Evolutionary conservation across 2,888 invertebrate genomes (phyloP), one percentile per base, ranked within the genome.

Genomic region (Apocheima hispidaria): DNA sequence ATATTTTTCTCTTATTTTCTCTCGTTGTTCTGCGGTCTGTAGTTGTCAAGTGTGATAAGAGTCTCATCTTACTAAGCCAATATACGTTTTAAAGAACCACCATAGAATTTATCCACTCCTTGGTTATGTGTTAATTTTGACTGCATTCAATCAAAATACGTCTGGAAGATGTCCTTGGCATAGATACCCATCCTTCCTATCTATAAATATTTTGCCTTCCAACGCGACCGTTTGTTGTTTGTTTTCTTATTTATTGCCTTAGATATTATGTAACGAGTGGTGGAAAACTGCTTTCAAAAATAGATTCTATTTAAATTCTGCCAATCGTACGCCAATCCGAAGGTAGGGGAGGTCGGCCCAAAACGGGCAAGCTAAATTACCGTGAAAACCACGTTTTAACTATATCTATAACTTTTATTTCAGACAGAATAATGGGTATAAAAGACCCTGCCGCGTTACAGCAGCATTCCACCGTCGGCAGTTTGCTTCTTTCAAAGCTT

Each of bases 81-180:
- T n/a, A n/a, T n/a, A n/a, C n/a, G n/a, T n/a, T n/a, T n/a, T 5
- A 4, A 23, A 23, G 2, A 9, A 10, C 10, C 30, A 14, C 14
- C 35, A 35, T n/a, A 30, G 6, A n/a, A 35, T 2, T 14, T 35
- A 10, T 18, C 18, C 16, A 28, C 9, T 43, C 9, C 4, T 1
- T 23, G 12, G 12, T 6, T 10, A 12, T n/a, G 28, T 38, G 38
- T 30, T 38, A 9, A 59, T 30, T 53, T 49, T 36, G 48, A 54
- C 26, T 41, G 43, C 38, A 53, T 58, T 20, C 41, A 54, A 52
- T 56, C 48, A 57, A 57, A 46, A 51, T 48, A 46, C 33, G 36
- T 48, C 48, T 48, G 52, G 23, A 60, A 58, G 16, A 53, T 60
- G 73, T 70, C 77, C 81, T 77, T 80, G 80, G 77, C 79, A 77